Base-by-base conservation (phyloP, 2,888 invertebrate genomes). In the Hylaea fasciaria region DNA sequence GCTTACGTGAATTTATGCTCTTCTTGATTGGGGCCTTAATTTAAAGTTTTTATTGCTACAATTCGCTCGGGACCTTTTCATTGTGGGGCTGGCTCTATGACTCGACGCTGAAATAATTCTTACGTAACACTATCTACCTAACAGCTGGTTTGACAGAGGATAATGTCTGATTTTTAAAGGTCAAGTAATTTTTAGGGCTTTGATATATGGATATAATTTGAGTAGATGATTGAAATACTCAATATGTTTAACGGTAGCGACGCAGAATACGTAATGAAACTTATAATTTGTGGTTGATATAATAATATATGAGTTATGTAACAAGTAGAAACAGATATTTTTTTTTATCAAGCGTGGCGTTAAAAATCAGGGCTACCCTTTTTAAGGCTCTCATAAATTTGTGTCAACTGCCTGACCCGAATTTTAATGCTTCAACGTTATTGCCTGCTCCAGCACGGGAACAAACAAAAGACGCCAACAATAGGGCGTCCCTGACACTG, bases 351-450 rank as follows among this genome's bases (percentile, higher is more conserved):
- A 43, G 53, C 40, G 29, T 45, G 50, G 52, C 56, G 50, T 62
- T 66, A 69, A 70, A 80, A 83, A 85, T 82, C 74, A 80, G 74
- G 78, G 78, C 76, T 77, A 78, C 78, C 80, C 80, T 80, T 83
- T 81, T 80, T 81, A 81, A 81, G 79, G 78, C 83, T 78, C 81
- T 85, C 84, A 85, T 89, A 89, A 89, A 89, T 89, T 88, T 85
- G 79, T 86, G 87, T 87, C 88, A 87, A 85, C 86, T 82, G 80
- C 83, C 83, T 85, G 87, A 86, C 89, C 88, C 83, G 82, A 87
- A 89, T 89, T 88, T 89, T 84, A 89, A 89, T 88, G 86, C 76
- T 80, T 75, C 77, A 82, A 79, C 85, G 82, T 84, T 88, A 87
- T 88, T 84, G 81, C 82, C 78, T 78, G 77, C 79, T 82, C 79